These are phyloP conservation scores for Miniopterus natalensis DNA, from an alignment of 2,113 vertebrate species.

Conservation along the genomic window DNA sequence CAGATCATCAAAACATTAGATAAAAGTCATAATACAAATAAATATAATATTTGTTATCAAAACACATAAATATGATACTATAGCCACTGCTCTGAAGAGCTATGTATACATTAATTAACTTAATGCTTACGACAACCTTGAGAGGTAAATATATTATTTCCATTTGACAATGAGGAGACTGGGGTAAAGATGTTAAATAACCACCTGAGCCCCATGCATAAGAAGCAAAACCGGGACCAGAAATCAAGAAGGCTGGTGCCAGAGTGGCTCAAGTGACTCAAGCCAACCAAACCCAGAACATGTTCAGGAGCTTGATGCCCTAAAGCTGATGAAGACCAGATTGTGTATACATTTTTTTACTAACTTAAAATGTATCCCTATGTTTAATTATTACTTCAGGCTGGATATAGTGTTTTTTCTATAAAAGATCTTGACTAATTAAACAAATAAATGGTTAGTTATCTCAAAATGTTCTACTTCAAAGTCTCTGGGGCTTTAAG, in stretches of 20 bases:
- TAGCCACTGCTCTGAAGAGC: background rate
- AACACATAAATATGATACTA: background rate
- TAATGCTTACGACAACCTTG: background rate
- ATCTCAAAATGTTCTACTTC: background rate
- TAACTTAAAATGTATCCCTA: background rate
- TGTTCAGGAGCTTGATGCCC: background rate
- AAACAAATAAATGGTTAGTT: background rate
- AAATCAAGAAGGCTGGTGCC: background rate
- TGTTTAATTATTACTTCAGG: background rate
- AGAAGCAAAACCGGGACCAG: background rate
- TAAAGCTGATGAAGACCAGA: background rate
- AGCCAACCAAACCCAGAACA: background rate
- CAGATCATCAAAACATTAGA: background rate
- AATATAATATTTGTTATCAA: background rate
- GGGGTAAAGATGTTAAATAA: background rate
- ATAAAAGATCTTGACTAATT: background rate
- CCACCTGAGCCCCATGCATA: background rate
- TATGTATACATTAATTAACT: background rate
- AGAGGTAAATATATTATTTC: background rate
- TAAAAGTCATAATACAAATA: background rate
- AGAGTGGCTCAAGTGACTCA: too few species aligned
- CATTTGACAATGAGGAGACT: background rate
- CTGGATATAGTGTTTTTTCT: background rate
- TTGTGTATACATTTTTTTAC: background rate
- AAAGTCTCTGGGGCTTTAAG: background rate